Evolutionary conservation across 35 echinoderm and acorn worm species (phyloP), one percentile per base, ranked within the genome.

Genomic region (Lytechinus pictus): DNA sequence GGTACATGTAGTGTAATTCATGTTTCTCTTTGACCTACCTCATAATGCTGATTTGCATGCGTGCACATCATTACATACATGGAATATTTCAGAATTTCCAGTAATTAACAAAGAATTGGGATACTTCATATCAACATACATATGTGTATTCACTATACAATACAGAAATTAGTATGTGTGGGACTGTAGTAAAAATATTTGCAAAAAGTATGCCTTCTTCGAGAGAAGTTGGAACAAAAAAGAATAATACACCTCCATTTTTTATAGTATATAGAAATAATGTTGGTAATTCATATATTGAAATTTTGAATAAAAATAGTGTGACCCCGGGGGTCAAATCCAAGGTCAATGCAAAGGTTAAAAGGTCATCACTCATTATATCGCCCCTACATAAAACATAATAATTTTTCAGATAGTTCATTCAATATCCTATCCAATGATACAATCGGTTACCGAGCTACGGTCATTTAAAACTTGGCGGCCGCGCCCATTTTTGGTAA

Each of bases 391-490:
- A 87, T 87, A 6, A 87, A 87, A 4, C 7, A 14, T 87, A 87
- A 87, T n/a, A 87, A 87, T 87, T 87, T 87, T 87, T 87, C 1
- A 1, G 86, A 87, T 21, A 87, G 86, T 87, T 87, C 6, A 87
- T 87, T 87, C 86, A 21, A 87, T 87, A 21, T n/a, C 6, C 86
- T 87, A 21, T 87, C 86, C 86, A 87, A 87, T 87, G 86, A 87
- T 87, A 87, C 86, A 12, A 87, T 6, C 27, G 6, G 6, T 87
- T 87, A 87, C 86, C 0, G 86, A 87, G 86, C 6, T 87, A 5
- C 27, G 86, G 86, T 87, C 86, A 6, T 87, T 87, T 87, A 6
- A 87, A 87, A 87, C 6, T 87, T 1, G 86, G 86, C 1, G 1
- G 86, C 5, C 86, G 27, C 5, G 86, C 86, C 86, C 86, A 87